phyloP scores from a whole-genome alignment of 2,888 invertebrate species.

The Amorpha juglandis region DNA sequence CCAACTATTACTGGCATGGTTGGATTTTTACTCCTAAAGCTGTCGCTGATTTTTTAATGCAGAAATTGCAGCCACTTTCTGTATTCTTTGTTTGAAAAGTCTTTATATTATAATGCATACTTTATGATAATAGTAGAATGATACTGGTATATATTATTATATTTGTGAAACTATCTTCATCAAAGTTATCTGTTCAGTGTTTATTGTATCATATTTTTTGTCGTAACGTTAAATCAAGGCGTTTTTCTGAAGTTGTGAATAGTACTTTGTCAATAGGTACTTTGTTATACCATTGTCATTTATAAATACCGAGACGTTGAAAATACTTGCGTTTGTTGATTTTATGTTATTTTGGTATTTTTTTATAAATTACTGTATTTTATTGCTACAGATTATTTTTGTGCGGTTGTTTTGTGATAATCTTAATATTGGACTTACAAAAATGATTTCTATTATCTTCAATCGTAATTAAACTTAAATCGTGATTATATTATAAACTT shows the following conservation, averaged over 20 bases:
- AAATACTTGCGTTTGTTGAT: neutral
- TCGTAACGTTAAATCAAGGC: neutral
- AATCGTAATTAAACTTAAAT: too few relatives aligned
- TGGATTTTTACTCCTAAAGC: neutral
- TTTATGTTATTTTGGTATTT: neutral
- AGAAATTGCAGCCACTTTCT: neutral
- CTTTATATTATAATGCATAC: neutral
- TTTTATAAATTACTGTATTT: too few relatives aligned
- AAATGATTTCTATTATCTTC: too few relatives aligned
- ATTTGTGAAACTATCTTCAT: neutral
- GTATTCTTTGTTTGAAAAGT: neutral
- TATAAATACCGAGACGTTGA: neutral
- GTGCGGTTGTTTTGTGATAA: too few relatives aligned
- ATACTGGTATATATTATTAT: neutral
- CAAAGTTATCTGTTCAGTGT: neutral
- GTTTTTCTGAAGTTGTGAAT: neutral
- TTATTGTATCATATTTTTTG: neutral
- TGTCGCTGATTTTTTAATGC: neutral
- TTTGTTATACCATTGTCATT: neutral
- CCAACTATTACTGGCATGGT: neutral
- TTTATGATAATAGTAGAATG: too few relatives aligned
- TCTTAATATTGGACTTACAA: too few relatives aligned
- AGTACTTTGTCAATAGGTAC: neutral
- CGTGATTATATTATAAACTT: too few relatives aligned
- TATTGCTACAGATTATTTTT: too few relatives aligned